These are phyloP conservation scores for Mesitornis unicolor DNA, from an alignment of 2,113 vertebrate genomes.

Conservation along the genomic window DNA sequence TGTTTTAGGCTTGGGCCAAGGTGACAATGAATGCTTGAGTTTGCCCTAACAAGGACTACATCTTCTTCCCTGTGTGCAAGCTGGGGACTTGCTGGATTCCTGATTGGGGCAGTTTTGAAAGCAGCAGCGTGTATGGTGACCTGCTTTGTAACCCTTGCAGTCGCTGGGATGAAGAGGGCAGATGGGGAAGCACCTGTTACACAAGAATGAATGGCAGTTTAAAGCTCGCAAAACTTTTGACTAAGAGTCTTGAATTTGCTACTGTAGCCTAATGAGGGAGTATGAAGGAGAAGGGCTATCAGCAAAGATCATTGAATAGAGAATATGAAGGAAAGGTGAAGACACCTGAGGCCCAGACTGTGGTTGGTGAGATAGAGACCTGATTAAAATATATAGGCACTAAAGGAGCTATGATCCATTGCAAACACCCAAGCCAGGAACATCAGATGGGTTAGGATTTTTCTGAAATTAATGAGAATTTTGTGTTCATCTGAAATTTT, in stretches of 20 bases:
- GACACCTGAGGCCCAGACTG: not conserved
- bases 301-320: not conserved
- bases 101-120: not conserved
- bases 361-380: not conserved
- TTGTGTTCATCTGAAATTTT: not conserved
- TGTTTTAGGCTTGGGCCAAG: not conserved
- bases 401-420: not conserved
- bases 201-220: not conserved
- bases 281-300: not conserved
- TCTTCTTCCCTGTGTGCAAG: not conserved
- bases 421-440: not conserved
- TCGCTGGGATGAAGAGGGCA: rapidly evolving
- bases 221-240: not conserved
- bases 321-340: not conserved
- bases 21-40: not conserved
- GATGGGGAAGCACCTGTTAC: not conserved
- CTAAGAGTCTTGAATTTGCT: not conserved
- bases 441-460: not conserved
- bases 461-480: not conserved
- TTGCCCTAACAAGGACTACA: not conserved
- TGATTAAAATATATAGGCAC: not conserved
- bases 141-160: not conserved
- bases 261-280: not conserved
- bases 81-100: not conserved
- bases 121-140: not conserved